A percentile compares a stretch with the other conserved stretches of the same genome.
Evolutionary conservation across 2,113 vertebrate genomes (phyloP).

Genomic region (Platanista minor): DNA sequence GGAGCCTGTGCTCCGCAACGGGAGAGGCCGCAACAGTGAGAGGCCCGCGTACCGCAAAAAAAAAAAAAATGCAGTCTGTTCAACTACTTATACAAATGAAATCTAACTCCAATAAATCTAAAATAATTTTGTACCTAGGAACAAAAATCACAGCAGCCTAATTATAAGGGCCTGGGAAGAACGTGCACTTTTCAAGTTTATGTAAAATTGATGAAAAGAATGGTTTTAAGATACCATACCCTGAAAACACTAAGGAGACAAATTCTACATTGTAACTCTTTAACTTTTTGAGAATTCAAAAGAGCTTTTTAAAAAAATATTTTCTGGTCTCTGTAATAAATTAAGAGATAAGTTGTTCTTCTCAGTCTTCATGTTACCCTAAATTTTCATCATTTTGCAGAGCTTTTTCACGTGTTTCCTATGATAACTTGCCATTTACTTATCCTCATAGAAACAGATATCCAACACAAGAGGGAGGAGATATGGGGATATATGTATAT

Average conservation of each 20-base stretch:
- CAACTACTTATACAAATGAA: conserved; percentile 24
- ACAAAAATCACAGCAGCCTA: conserved; percentile 17
- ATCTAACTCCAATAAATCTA: conserved; percentile 10
- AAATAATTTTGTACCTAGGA: neutral
- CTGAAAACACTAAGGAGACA: neutral
- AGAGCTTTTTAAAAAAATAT: too few relatives aligned
- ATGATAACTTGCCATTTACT: neutral
- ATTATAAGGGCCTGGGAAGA: neutral
- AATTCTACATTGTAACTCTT: neutral
- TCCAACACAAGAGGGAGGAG: neutral
- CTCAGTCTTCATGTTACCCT: neutral
- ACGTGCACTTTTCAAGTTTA: neutral
- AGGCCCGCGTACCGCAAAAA: too few relatives aligned
- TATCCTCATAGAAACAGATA: neutral
- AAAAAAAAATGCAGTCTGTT: neutral
- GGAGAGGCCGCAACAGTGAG: too few relatives aligned
- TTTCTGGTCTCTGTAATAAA: neutral
- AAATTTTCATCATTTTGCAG: neutral
- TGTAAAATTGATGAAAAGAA: neutral
- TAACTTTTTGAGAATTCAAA: neutral
- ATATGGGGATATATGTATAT: too few relatives aligned
- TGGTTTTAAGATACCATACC: neutral
- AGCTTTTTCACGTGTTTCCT: neutral
- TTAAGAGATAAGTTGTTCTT: neutral
- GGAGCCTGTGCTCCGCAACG: too few relatives aligned